Percentiles rank a stretch among this genome's conserved stretches.
Conservation (phyloP, 2,797 vertebrate genomes). For the Capromys pilorides region DNA sequence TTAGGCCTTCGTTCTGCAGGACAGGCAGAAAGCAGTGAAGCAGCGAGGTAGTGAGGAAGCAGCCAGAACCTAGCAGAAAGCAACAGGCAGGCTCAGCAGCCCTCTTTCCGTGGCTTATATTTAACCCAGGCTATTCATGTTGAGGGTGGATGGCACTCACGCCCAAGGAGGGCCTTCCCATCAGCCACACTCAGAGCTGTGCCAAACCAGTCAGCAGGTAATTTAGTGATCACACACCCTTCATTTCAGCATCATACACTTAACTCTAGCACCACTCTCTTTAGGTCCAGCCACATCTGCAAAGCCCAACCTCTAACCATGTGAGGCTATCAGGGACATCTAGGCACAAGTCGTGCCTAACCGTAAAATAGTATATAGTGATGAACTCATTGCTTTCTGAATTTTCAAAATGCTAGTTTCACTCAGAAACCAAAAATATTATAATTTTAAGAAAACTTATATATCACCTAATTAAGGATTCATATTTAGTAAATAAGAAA, state of each 20-base stretch:
- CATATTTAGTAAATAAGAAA: slow-evolving; percentile 13
- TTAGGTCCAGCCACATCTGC: background rate
- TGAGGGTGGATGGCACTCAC: background rate
- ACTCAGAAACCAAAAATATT: background rate
- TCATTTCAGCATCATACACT: background rate
- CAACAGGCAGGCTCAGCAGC: background rate
- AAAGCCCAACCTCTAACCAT: background rate
- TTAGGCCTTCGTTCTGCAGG: background rate
- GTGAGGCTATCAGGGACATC: background rate
- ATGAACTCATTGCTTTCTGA: background rate
- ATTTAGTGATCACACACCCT: background rate
- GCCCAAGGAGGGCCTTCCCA: background rate
- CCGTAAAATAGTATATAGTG: background rate
- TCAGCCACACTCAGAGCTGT: background rate
- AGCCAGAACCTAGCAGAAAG: background rate
- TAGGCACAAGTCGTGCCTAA: background rate
- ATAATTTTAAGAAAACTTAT: background rate
- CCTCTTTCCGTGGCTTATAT: background rate
- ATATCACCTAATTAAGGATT: background rate
- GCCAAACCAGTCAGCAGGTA: background rate
- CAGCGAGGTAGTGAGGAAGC: background rate
- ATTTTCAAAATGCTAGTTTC: slow-evolving; percentile 26
- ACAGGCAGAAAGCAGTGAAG: background rate
- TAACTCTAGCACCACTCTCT: background rate
- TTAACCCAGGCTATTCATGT: background rate